Percentiles rank a stretch among this genome's conserved stretches.
Conservation (phyloP, 2,113 vertebrate genomes). For the Tinamus guttatus region DNA sequence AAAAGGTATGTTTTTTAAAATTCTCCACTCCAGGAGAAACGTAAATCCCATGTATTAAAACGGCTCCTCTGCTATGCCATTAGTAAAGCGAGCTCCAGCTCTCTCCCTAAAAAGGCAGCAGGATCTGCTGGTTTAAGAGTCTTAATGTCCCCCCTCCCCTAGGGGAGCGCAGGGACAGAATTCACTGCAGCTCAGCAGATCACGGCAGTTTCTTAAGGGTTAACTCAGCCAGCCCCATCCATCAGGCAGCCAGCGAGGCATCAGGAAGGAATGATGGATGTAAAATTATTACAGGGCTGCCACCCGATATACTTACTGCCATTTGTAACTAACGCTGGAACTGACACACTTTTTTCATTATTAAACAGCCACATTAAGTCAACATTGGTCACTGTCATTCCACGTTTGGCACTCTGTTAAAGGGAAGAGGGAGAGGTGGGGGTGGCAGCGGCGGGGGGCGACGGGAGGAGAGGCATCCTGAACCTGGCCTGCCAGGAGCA, state of each 20-base stretch:
- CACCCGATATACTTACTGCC: conserved; percentile 78
- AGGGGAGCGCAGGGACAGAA: conserved; percentile 34
- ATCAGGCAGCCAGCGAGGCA: conserved; percentile 75
- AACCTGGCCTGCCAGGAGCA: background rate
- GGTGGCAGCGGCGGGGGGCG: background rate
- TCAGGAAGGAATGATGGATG: conserved; percentile 79
- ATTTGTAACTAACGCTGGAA: conserved; percentile 80
- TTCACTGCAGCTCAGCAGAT: conserved; percentile 18
- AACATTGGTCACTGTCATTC: conserved; percentile 83
- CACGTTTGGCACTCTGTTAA: conserved; percentile 68
- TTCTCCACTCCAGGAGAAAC: background rate
- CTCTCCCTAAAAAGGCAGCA: conserved; percentile 33
- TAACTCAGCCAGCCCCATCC: conserved; percentile 73
- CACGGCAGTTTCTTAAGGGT: conserved; percentile 64
- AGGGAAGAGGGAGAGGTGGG: conserved; percentile 3
- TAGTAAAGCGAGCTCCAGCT: conserved; percentile 14
- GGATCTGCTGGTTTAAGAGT: background rate
- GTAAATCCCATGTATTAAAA: conserved; percentile 12
- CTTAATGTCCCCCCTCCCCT: background rate
- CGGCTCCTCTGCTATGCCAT: background rate
- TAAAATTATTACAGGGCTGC: conserved; percentile 83
- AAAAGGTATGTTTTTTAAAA: background rate
- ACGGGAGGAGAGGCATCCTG: conserved; percentile 14
- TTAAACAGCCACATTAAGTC: conserved; percentile 85
- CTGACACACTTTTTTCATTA: conserved; percentile 81